Base-by-base conservation (phyloP, 2,888 invertebrate species). In the Coecobrya sp. region DNA sequence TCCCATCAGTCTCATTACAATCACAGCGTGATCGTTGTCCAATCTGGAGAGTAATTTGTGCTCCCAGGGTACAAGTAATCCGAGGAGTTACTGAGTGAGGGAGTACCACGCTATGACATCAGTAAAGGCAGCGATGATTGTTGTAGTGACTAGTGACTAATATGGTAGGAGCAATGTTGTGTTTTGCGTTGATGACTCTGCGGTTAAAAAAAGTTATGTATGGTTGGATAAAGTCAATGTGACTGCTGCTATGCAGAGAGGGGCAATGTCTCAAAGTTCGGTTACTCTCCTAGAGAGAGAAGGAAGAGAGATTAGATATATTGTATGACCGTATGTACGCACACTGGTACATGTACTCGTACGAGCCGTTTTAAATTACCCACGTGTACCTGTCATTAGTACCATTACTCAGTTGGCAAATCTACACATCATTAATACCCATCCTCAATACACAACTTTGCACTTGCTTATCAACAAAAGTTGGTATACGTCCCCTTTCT, bases 1-100 rank as follows among this genome's bases (percentile, higher is more conserved):
- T 92, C 92, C 92, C 92, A 92, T 92, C 92, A 92, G 87, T 92
- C 92, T 92, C 92, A 92, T 92, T 92, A 92, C 92, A 92, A 92
- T 92, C 92, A 88, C 92, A 92, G 92, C 92, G 76, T 92, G 92
- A 92, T 92, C 87, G 76, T 88, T 87, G 92, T 92, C 84, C 92
- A 92, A 92, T 92, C 92, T 85, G 84, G 88, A 82, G 84, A 88
- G 92, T 92, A 92, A 92, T 92, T 92, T 92, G 91, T 92, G 59
- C 92, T 92, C 92, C 92, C 92, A 92, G 92, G 92, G 92, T 42
- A 92, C 87, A 45, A 68, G 79, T 36, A 84, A 62, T 70, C 90
- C 45, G 52, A 22, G 68, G 76, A 65, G 36, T 30, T 68, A 81
- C 19, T 65, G 49, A 49, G 22, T 70, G 52, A 25, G 27, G 5